These are phyloP conservation scores for Peromyscus nudipes DNA, from an alignment of 2,797 vertebrate species.

Conservation along the genomic window DNA sequence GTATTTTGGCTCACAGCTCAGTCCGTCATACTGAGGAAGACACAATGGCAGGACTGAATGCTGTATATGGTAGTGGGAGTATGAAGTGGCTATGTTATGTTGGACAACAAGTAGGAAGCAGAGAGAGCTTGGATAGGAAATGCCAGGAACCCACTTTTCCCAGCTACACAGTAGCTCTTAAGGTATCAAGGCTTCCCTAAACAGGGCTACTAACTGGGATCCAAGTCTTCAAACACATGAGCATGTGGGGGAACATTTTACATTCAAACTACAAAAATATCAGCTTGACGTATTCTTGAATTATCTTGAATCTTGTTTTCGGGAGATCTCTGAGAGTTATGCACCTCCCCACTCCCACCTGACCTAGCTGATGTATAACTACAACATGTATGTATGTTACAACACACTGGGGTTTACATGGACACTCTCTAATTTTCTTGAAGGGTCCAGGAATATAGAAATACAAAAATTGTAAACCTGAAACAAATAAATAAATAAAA, in stretches of 20 bases:
- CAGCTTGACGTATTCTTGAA: not conserved
- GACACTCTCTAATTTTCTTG: not conserved
- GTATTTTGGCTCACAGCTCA: not conserved
- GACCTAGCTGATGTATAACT: not conserved
- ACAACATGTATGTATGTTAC: not conserved
- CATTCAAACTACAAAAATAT: not conserved
- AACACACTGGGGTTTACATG: not conserved
- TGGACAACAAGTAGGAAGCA: not conserved
- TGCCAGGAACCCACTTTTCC: no score
- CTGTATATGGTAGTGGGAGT: no score
- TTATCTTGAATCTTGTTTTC: conserved; percentile 1
- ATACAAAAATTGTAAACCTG: no score
- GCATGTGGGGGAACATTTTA: not conserved
- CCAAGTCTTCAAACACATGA: not conserved
- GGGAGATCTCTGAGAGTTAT: not conserved
- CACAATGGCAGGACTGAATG: accelerated
- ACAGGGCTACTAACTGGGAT: not conserved
- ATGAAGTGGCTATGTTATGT: not conserved
- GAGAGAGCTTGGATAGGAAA: not conserved
- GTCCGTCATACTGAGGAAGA: not conserved
- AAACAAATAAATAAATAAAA: no score
- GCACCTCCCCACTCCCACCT: not conserved
- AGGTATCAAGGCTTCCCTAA: no score
- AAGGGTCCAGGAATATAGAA: no score
- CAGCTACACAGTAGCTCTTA: not conserved